These are phyloP conservation scores for Nomada fabriciana DNA, from an alignment of 2,888 invertebrate genomes.

Conservation along the genomic window DNA sequence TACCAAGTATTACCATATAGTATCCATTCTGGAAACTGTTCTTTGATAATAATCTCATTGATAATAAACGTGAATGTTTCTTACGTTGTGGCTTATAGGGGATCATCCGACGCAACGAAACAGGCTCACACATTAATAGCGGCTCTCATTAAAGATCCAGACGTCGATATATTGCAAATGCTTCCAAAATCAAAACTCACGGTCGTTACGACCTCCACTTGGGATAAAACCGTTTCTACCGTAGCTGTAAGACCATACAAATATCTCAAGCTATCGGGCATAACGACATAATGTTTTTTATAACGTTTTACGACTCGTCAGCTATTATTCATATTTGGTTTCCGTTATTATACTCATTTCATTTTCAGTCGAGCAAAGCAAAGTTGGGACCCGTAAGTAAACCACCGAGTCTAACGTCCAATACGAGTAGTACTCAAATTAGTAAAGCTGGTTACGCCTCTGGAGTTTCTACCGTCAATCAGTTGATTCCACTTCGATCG, in stretches of 20 bases:
- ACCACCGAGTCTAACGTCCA: constrained; percentile 75
- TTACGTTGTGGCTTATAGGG: constrained; percentile 85
- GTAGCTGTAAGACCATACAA: constrained; percentile 83
- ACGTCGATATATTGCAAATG: constrained; percentile 94
- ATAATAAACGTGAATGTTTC: not conserved
- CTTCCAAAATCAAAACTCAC: constrained; percentile 89
- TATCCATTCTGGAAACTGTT: constrained; percentile 73
- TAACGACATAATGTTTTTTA: not conserved
- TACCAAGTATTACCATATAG: constrained; percentile 98
- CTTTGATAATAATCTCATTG: not conserved
- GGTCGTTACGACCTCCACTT: constrained; percentile 86
- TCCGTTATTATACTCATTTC: no score
- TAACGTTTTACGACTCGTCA: no score
- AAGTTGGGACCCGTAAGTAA: constrained; percentile 80
- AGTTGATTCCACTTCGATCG: constrained; percentile 81
- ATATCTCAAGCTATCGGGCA: not conserved
- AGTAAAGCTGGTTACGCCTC: constrained; percentile 77
- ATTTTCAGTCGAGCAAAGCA: constrained; percentile 80
- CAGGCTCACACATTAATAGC: constrained; percentile 96
- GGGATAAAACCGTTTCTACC: constrained; percentile 86
- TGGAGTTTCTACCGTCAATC: constrained; percentile 75
- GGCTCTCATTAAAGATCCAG: constrained; percentile 97
- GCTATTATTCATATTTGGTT: not conserved
- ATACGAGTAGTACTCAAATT: constrained; percentile 75
- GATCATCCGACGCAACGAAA: constrained; percentile 95